These are phyloP conservation scores for Sphyrna mokarran DNA, from an alignment of 2,113 vertebrate genomes.

Conservation along the genomic window DNA sequence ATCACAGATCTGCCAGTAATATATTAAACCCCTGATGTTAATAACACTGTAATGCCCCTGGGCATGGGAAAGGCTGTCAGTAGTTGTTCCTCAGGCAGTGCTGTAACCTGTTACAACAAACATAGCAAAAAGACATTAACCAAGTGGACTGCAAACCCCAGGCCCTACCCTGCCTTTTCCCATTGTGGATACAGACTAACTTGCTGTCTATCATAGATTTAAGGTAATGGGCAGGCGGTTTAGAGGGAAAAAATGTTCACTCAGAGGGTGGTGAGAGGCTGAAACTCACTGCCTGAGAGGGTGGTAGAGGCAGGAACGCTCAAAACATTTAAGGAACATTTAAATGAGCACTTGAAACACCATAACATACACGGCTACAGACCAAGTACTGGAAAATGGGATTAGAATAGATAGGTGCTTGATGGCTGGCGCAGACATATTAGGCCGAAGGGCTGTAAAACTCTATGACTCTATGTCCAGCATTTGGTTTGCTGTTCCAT, in stretches of 20 bases:
- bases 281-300: too few relatives aligned
- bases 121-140: background rate
- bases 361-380: too few relatives aligned
- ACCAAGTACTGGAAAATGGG: too few relatives aligned
- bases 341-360: too few relatives aligned
- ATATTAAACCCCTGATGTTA: background rate
- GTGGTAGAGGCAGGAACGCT: too few relatives aligned
- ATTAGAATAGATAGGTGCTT: too few relatives aligned
- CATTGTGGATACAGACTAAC: background rate
- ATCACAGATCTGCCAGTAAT: background rate
- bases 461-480: background rate
- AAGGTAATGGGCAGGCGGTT: too few relatives aligned
- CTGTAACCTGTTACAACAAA: background rate
- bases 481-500: background rate
- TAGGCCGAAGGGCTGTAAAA: too few relatives aligned
- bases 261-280: too few relatives aligned
- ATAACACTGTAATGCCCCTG: background rate
- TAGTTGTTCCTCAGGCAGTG: background rate
- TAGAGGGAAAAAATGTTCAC: too few relatives aligned
- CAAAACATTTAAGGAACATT: too few relatives aligned
- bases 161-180: background rate
- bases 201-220: background rate
- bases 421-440: too few relatives aligned
- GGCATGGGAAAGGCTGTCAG: background rate
- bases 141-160: background rate